A percentile compares a stretch with the other conserved stretches of the same genome.
Evolutionary conservation across 2,797 vertebrate species (phyloP).

Genomic region (Myotis planiceps): DNA sequence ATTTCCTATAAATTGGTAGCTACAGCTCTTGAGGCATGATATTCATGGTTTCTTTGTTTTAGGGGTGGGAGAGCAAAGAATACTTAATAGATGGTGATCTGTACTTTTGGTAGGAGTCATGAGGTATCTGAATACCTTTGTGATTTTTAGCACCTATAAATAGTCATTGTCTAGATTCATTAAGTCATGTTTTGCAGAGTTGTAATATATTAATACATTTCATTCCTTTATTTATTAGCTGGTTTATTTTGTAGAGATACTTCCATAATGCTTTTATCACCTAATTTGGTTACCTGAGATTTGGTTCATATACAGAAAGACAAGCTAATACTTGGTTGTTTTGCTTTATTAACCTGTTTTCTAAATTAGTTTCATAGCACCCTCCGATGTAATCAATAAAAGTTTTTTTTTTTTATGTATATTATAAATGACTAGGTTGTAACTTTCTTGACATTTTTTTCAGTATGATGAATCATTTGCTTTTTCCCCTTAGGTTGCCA

Average conservation of each 20-base stretch:
- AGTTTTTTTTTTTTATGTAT: not conserved
- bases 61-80: not conserved
- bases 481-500: slow-evolving; percentile 90
- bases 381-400: not conserved
- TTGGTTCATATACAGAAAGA: not conserved
- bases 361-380: not conserved
- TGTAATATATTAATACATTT: not conserved
- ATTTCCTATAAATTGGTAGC: not conserved
- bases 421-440: not conserved
- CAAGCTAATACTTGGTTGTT: not conserved
- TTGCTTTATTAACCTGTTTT: not conserved
- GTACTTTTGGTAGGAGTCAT: not conserved
- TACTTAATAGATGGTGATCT: not conserved
- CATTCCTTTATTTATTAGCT: slow-evolving; percentile 11
- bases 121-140: not conserved
- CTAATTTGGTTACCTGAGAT: not conserved
- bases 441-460: not conserved
- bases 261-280: not conserved
- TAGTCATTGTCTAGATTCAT: not conserved
- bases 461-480: not conserved
- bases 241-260: not conserved
- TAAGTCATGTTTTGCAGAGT: not conserved
- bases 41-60: not conserved
- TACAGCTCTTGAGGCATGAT: not conserved
- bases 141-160: not conserved